Percentiles rank a stretch among this genome's conserved stretches.
These are phyloP conservation scores for Drosophila birchii DNA, from an alignment of 2,888 invertebrate species.

Conservation along the genomic window DNA sequence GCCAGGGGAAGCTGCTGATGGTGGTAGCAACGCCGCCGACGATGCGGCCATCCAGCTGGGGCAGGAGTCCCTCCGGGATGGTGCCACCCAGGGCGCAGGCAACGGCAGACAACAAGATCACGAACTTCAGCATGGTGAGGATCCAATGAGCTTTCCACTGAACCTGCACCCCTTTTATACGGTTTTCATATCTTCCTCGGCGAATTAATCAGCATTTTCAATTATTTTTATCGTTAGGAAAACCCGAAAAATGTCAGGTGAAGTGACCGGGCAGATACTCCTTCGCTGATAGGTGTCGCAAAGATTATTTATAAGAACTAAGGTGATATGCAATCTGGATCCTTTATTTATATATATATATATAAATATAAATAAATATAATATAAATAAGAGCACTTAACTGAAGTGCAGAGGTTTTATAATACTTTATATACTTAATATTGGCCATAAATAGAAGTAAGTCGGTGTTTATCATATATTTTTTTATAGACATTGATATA, in stretches of 20 bases:
- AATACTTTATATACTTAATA: no score
- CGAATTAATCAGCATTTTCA: constrained; percentile 22
- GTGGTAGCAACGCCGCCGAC: constrained; percentile 70
- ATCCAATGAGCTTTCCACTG: constrained; percentile 57
- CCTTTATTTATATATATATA: no score
- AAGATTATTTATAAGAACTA: no score
- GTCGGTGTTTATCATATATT: no score
- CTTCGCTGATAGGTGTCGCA: no score
- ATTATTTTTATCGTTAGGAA: background rate
- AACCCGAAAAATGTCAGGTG: background rate
- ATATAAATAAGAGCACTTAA: no score
- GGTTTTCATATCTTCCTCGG: constrained; percentile 2
- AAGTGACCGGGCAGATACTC: no score
- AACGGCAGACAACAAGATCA: constrained; percentile 55
- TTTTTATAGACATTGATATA: no score
- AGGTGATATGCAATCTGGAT: background rate
- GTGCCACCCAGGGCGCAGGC: constrained; percentile 59
- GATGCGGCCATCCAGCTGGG: constrained; percentile 73
- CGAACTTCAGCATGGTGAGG: constrained; percentile 73
- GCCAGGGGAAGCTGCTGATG: constrained; percentile 69
- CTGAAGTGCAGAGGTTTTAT: no score
- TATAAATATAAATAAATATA: no score
- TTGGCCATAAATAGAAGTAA: no score
- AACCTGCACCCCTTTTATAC: constrained; percentile 42
- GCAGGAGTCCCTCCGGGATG: constrained; percentile 59